Conservation (phyloP, 2,797 vertebrate genomes). For the Danionella dracula region DNA sequence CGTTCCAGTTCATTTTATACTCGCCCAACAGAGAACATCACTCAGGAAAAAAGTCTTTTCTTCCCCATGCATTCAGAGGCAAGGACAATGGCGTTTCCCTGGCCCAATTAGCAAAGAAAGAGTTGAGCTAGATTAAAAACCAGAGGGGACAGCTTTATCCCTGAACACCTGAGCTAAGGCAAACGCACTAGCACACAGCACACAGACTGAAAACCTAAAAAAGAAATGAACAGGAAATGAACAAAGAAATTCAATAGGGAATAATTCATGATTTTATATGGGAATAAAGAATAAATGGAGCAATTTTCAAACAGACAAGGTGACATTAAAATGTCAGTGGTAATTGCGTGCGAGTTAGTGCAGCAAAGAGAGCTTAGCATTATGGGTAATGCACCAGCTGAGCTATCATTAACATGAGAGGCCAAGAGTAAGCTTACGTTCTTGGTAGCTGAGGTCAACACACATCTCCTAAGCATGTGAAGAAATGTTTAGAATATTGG, state of each 20-base stretch:
- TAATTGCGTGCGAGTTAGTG: slow-evolving; percentile 27
- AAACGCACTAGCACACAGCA: slow-evolving; percentile 16
- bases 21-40: background rate
- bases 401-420: slow-evolving; percentile 25
- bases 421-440: background rate
- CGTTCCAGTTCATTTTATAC: background rate
- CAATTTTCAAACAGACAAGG: slow-evolving; percentile 36
- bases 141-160: slow-evolving; percentile 13
- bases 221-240: slow-evolving; percentile 31
- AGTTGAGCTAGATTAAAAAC: slow-evolving; percentile 29
- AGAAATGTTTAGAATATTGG: slow-evolving; percentile 10
- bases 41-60: slow-evolving; percentile 16
- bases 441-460: slow-evolving; percentile 9
- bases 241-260: slow-evolving; percentile 27
- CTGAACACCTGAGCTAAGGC: slow-evolving; percentile 1
- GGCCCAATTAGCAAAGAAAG: slow-evolving; percentile 13
- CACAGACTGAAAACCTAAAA: slow-evolving; percentile 14
- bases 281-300: slow-evolving; percentile 37
- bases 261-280: slow-evolving; percentile 42
- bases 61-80: background rate
- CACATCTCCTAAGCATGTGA: background rate
- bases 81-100: slow-evolving; percentile 16
- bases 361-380: slow-evolving; percentile 33
- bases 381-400: background rate
- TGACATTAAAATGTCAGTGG: slow-evolving; percentile 40